These are phyloP conservation scores for Psittacula cyanocephala DNA, from an alignment of 2,113 vertebrate genomes.

Conservation along the genomic window DNA sequence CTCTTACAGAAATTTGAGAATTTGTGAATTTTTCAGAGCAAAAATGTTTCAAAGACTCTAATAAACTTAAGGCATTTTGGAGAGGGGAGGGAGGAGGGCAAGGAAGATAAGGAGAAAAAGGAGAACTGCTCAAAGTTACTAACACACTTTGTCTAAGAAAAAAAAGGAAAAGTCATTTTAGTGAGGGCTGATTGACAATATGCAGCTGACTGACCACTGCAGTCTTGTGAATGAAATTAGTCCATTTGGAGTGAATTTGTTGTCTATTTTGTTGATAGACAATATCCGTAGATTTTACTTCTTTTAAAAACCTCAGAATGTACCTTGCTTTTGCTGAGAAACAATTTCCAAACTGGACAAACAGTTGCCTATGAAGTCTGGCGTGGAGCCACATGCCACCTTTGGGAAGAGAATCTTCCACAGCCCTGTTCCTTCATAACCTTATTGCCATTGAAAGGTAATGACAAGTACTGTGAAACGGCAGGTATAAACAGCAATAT, in stretches of 20 bases:
- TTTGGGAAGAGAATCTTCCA: slow-evolving; percentile 33
- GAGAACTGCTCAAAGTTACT: not conserved
- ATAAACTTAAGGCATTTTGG: not conserved
- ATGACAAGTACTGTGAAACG: slow-evolving; percentile 24
- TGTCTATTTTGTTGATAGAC: not conserved
- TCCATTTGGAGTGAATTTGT: not conserved
- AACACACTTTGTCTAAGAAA: not conserved
- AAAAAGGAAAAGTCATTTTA: not conserved
- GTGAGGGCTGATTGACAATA: not conserved
- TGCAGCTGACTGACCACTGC: not conserved
- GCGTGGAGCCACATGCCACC: not conserved
- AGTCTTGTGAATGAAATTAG: not conserved
- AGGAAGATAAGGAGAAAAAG: accelerated
- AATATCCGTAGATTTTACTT: not conserved
- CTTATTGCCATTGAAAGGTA: slow-evolving; percentile 24
- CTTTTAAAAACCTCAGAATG: not conserved
- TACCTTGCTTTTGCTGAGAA: slow-evolving; percentile 15
- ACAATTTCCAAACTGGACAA: not conserved
- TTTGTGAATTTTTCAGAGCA: not conserved
- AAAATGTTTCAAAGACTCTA: not conserved
- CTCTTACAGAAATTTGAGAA: not conserved
- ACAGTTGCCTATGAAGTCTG: not conserved
- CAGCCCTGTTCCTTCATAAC: slow-evolving; percentile 6
- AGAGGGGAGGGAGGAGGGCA: accelerated
- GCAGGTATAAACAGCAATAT: not conserved